Conservation (phyloP, 2,113 vertebrate genomes). For the Silurus asotus region DNA sequence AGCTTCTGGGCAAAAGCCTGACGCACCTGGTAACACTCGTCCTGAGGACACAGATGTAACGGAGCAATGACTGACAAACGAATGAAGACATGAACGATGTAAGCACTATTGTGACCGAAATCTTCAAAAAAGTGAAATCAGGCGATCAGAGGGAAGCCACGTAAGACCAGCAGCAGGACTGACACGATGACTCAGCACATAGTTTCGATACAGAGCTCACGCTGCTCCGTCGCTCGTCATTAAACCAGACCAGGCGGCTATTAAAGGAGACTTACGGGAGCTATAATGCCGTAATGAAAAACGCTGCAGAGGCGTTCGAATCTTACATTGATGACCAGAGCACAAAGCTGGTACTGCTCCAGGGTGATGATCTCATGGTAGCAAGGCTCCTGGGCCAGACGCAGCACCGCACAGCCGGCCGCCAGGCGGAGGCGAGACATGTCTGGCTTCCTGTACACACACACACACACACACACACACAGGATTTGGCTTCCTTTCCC, state of each 20-base stretch:
- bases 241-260: neutral
- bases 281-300: neutral
- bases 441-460: constrained; percentile 86
- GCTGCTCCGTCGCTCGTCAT: neutral
- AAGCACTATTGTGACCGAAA: neutral
- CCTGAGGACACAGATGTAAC: constrained; percentile 69
- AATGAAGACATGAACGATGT: neutral
- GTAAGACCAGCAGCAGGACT: neutral
- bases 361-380: constrained; percentile 98
- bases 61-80: neutral
- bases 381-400: constrained; percentile 95
- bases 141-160: neutral
- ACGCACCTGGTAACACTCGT: constrained; percentile 98
- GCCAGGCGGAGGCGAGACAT: constrained; percentile 96
- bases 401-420: constrained; percentile 90
- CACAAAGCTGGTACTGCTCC: constrained; percentile 96
- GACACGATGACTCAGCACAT: neutral
- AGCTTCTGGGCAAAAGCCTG: constrained; percentile 98
- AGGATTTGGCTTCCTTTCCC: too few species aligned
- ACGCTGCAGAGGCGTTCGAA: neutral
- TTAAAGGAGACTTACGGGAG: neutral
- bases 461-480: neutral
- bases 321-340: constrained; percentile 95
- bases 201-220: neutral
- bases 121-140: neutral